Conservation (phyloP, 1,140 invertebrate genomes). For the Drosophila bocki region DNA sequence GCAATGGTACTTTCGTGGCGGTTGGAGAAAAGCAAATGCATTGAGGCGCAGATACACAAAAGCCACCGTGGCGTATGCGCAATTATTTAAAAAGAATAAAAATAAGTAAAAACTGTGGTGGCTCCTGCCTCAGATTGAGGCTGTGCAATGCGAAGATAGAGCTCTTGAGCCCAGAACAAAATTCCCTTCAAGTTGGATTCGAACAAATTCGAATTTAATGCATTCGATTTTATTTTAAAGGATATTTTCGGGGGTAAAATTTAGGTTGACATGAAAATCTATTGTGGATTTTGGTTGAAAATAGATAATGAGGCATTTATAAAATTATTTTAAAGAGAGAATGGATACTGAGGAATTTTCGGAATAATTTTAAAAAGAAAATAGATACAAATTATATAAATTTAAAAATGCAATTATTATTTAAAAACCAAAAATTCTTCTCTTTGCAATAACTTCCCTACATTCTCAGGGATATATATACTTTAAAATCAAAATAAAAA, state of each 20-base stretch:
- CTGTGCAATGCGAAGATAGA: constrained; percentile 4
- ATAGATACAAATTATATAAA: too few species aligned
- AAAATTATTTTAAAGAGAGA: not conserved
- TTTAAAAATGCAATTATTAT: too few species aligned
- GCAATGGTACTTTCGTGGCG: constrained; percentile 66
- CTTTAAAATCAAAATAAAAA: not conserved
- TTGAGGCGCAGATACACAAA: constrained; percentile 68
- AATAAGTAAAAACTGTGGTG: constrained; percentile 9
- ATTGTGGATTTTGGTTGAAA: not conserved
- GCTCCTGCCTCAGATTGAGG: constrained; percentile 32
- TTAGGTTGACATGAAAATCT: not conserved
- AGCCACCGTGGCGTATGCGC: constrained; percentile 78
- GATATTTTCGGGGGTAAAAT: not conserved
- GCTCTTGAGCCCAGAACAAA: constrained; percentile 8
- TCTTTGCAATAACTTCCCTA: too few species aligned
- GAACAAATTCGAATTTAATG: constrained; percentile 5
- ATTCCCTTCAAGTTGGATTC: constrained; percentile 17
- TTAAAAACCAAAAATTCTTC: too few species aligned
- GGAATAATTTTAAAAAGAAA: not conserved
- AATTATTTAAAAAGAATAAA: constrained; percentile 69
- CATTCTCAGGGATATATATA: not conserved
- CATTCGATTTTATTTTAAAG: constrained; percentile 1
- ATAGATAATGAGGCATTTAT: not conserved
- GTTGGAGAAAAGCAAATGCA: constrained; percentile 57
- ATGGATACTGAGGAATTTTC: too few species aligned